Evolutionary conservation across 2,113 vertebrate genomes (phyloP), one percentile per base, ranked within the genome.

Genomic region (Antigone vipio): DNA sequence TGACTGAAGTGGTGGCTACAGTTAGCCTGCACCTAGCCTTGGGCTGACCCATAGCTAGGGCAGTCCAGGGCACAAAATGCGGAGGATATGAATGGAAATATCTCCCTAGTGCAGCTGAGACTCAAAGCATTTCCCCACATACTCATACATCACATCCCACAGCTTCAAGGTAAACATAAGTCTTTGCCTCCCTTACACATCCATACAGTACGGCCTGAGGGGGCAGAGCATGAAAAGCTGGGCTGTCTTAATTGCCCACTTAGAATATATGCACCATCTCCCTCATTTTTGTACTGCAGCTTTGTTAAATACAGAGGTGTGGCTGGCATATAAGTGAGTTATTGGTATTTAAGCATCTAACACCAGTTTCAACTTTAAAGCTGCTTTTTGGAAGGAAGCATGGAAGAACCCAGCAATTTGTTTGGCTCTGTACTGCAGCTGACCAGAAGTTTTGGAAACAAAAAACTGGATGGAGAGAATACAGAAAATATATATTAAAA

Each of bases 341-440:
- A 53, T 22, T 56, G 58, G 45, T 67, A 35, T 77, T 88, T 63
- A 34, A 62, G 87, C 74, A 42, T 76, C 86, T 49, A 62, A 42
- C 52, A 64, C 35, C 66, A 84, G 69, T 53, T 86, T 64, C 79
- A n/a, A 38, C 60, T 92, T 89, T 49, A 67, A 80, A 85, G 79
- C 83, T 74, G 84, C 59, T 93, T 96, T 88, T 93, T 96, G 93
- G 95, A 96, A 96, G 82, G 84, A 59, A 85, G 71, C 58, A 8
- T 94, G 93, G 92, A 97, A 97, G 93, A 95, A 95, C 88, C 66
- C 89, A 72, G 96, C 95, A 89, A 94, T 95, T 66, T 62, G 73
- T 88, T 96, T 92, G 92, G 94, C 95, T 72, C 83, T 82, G 55
- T 7, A 5, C 50, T 91, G 93, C 94, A 97, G 91, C 94, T 96